These are phyloP conservation scores for Eufriesea mexicana DNA, from an alignment of 1,140 invertebrate genomes.

Conservation along the genomic window DNA sequence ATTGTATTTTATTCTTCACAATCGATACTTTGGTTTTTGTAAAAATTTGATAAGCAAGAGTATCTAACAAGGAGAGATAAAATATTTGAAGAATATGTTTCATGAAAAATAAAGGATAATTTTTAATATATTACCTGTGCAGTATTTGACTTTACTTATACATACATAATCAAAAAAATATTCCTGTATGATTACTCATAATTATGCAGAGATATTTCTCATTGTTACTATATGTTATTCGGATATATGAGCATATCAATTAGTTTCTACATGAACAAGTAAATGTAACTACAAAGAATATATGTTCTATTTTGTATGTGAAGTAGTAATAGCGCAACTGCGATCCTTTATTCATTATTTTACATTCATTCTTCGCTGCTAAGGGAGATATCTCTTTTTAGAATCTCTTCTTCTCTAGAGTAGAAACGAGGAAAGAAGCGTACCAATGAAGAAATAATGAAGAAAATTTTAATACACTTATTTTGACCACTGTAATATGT, in stretches of 20 bases:
- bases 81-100: background rate
- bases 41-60: background rate
- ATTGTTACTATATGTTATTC: background rate
- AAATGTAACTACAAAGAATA: background rate
- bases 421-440: background rate
- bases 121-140: background rate
- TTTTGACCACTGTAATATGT: background rate
- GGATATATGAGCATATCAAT: background rate
- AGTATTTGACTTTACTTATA: background rate
- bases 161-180: background rate
- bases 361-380: background rate
- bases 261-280: background rate
- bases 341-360: background rate
- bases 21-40: background rate
- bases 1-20: background rate
- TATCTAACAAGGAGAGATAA: too few relatives aligned
- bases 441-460: background rate
- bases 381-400: background rate
- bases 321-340: background rate
- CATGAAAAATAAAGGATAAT: background rate
- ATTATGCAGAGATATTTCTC: background rate
- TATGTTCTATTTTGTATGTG: background rate
- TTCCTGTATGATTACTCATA: background rate
- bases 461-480: background rate
- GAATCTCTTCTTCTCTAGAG: background rate